Evolutionary conservation across 2,797 vertebrate genomes (phyloP).

Genomic region (Semaprochilodus insignis): DNA sequence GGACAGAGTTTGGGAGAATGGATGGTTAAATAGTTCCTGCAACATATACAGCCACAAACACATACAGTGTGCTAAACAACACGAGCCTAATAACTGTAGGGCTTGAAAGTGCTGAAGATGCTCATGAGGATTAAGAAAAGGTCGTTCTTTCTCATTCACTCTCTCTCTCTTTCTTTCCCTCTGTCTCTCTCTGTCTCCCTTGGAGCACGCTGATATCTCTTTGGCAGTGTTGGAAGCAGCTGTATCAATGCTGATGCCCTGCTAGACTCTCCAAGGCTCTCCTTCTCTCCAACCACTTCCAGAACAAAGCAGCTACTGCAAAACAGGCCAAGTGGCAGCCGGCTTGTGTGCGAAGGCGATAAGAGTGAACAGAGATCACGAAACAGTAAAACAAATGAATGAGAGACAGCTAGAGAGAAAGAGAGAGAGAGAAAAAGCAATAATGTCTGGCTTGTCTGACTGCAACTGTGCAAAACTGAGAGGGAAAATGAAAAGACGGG

Average conservation of each 20-base stretch:
- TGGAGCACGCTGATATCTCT: constrained; percentile 27
- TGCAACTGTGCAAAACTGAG: constrained; percentile 57
- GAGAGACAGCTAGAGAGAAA: constrained; percentile 40
- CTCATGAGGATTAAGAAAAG: constrained; percentile 12
- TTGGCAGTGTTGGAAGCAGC: constrained; percentile 62
- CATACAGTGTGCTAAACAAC: background rate
- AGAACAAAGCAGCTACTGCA: constrained; percentile 67
- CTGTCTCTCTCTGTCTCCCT: constrained; percentile 8
- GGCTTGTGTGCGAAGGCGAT: constrained; percentile 59
- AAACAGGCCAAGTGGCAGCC: constrained; percentile 50
- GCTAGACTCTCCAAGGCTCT: constrained; percentile 64
- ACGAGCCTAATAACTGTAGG: background rate
- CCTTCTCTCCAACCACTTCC: constrained; percentile 53
- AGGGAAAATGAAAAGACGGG: constrained; percentile 39
- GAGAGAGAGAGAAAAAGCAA: background rate
- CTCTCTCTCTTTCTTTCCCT: constrained; percentile 13
- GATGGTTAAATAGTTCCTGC: background rate
- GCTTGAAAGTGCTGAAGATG: constrained; percentile 2
- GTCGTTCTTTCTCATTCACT: background rate
- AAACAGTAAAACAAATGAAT: constrained; percentile 59
- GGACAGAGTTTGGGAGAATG: background rate
- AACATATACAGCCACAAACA: constrained; percentile 2
- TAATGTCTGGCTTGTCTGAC: constrained; percentile 34
- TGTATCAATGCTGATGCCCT: constrained; percentile 73
- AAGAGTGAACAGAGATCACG: constrained; percentile 50